Base-by-base conservation (phyloP, 2,113 vertebrate genomes). In the Phaethon lepturus region DNA sequence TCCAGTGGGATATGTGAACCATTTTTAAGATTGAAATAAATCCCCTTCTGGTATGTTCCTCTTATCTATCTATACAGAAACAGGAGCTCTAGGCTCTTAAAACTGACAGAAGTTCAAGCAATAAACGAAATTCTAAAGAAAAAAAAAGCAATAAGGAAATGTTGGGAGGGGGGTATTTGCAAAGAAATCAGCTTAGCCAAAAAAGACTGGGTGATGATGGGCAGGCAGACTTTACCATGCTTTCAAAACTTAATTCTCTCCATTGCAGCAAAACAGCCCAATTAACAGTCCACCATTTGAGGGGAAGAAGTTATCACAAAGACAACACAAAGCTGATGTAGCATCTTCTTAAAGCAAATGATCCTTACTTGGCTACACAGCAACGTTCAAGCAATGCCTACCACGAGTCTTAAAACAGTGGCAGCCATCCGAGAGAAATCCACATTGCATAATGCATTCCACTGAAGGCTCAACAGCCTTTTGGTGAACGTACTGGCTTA, bases 401-500 rank as follows among this genome's bases (percentile, higher is more conserved):
- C 74, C 71, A 45, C 83, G 97, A 93, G 83, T 66, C 58, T 82
- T 82, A 72, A 93, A 96, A 92, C 29, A 59, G 77, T 82, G 91
- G 93, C 96, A 94, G 91, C 33, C 11, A 53, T 92, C 96, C 96
- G 93, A 82, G 74, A 95, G 78, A 96, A 95, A 97, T 93, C 73
- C 40, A 88, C 73, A 81, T 95, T 55, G 82, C 62, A 62, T 69
- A 83, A 95, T 50, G 18, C 18, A 55, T 88, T 95, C 89, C 74
- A 83, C 88, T 90, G 52, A 95, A 93, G 18, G 69, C 64, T 95
- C 95, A 85, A 77, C 56, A 96, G 95, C 88, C 96, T 97, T 94
- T 85, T 91, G 90, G 82, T 95, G 94, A 98, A 95, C 96, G 68
- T 95, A 93, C 94, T 85, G 67, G 66, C 94, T 97, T 82, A 67